Evolutionary conservation across 2,888 invertebrate species (phyloP), one percentile per base, ranked within the genome.

Genomic region (Teinopalpus imperialis): DNA sequence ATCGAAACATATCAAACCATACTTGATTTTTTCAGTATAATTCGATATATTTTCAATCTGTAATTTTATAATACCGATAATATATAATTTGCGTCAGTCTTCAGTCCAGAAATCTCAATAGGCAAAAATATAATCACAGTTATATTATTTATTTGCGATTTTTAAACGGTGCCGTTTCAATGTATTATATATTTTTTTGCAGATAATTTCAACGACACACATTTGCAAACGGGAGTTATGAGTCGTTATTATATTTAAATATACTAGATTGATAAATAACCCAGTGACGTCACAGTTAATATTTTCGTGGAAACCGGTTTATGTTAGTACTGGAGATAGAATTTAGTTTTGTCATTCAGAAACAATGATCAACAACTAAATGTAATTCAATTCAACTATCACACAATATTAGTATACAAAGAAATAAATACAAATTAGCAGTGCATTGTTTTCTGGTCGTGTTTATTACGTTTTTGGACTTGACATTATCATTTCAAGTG

Each of bases 71-170:
- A 56, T 47, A 49, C 23, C 12, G 21, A 35, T 52, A 57, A 54
- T 51, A 56, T 53, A 60, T 53, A 55, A 67, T 70, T 72, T 69
- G 65, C 68, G 69, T 83, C 86, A 87, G 87, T 87, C 85, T 86
- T 86, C 76, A 59, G 72, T 76, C 78, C 81, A 82, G 76, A 86
- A 86, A 86, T 85, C 85, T 86, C 83, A 83, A 81, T 72, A 78
- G 81, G 81, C 81, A 79, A 76, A 37, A 20, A 70, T 67, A 66
- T 66, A 68, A 85, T 86, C 86, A 86, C 86, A 86, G 83, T 74
- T 21, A 20, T 29, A 27, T 16, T 65, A 64, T 61, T 68, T 68
- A 66, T 72, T 72, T 64, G 65, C 63, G 68, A 61, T 58, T 66
- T 65, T 63, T 49, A 61, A 27, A 34, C 66, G 70, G 80, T 81